Evolutionary conservation across 2,113 vertebrate species (phyloP), one percentile per base, ranked within the genome.

Genomic region (Odontesthes bonariensis): DNA sequence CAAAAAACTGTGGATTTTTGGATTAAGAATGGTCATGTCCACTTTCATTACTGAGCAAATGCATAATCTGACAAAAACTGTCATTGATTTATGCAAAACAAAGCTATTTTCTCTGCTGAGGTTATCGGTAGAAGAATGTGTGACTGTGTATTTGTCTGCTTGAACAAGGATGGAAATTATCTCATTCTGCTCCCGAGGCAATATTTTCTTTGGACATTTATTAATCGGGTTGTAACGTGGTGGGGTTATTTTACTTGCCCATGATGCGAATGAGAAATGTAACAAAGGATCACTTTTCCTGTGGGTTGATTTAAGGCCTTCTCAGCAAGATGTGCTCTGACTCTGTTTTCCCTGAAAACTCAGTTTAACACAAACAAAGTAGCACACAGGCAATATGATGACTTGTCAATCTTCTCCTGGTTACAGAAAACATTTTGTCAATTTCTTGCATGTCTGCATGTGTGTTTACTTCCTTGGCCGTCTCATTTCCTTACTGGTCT

Each of bases 221-320:
- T 58, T 59, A 82, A 52, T 80, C 40, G 10, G 59, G 33, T 35
- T 51, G 60, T 38, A 53, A 33, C 17, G 42, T 17, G 51, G n/a
- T 13, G 46, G 65, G 35, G 32, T 82, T 82, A 62, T 84, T 83
- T 56, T 74, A 79, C 52, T 77, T 60, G 61, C 55, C 76, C 42
- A 13, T 31, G 35, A 55, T 71, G 83, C 14, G 16, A 71, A 70
- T 55, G 57, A 72, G 62, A 42, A 82, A 67, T 0, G 47, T 77
- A 82, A 88, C 85, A 84, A 72, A 70, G 75, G 80, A 77, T 90
- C 83, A 61, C 52, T 89, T 88, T 91, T 89, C 78, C 72, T 79
- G 84, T 54, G 75, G 55, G 79, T 61, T 72, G 79, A 73, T 81
- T 79, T 61, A 69, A 84, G 61, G 75, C 38, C 56, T 46, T 70